Percentiles rank a stretch among this genome's conserved stretches.
Evolutionary conservation across 2,797 vertebrate genomes (phyloP).

Genomic region (Distichodus sexfasciatus): DNA sequence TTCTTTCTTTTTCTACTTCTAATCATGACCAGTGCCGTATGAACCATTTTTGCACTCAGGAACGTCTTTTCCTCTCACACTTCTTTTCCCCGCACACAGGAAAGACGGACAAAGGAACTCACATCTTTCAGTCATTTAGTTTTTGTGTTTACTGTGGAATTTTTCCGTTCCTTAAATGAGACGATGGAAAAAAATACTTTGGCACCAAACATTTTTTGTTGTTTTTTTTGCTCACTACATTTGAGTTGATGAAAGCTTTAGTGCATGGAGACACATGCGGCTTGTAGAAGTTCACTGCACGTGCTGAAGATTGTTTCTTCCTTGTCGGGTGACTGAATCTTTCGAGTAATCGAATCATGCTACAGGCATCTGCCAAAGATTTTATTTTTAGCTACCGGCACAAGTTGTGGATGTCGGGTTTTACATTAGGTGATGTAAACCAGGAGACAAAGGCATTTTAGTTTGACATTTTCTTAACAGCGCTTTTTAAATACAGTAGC

Average conservation of each 20-base stretch:
- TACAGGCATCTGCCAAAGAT: slow-evolving; percentile 60
- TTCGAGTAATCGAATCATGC: slow-evolving; percentile 78
- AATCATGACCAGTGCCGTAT: slow-evolving; percentile 79
- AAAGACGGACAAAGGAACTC: slow-evolving; percentile 54
- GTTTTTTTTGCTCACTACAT: background rate
- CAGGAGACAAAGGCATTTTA: too few species aligned
- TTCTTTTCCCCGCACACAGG: slow-evolving; percentile 60
- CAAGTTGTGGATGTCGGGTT: background rate
- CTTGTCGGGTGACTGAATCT: slow-evolving; percentile 76
- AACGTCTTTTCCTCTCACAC: slow-evolving; percentile 83
- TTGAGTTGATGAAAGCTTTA: slow-evolving; percentile 3
- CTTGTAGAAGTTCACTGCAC: slow-evolving; percentile 34
- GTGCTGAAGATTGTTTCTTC: slow-evolving; percentile 85
- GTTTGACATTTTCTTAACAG: background rate
- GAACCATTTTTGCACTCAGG: slow-evolving; percentile 95
- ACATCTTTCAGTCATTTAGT: background rate
- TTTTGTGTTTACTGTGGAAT: background rate
- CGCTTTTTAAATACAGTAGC: slow-evolving; percentile 16
- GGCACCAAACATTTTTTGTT: background rate
- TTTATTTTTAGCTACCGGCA: background rate
- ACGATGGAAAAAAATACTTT: background rate
- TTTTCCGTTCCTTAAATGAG: slow-evolving; percentile 11
- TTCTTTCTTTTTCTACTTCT: slow-evolving; percentile 76
- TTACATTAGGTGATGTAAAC: background rate
- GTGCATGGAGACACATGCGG: slow-evolving; percentile 29